Conservation (phyloP, 2,797 vertebrate species). For the Rhinoraja longicauda region DNA sequence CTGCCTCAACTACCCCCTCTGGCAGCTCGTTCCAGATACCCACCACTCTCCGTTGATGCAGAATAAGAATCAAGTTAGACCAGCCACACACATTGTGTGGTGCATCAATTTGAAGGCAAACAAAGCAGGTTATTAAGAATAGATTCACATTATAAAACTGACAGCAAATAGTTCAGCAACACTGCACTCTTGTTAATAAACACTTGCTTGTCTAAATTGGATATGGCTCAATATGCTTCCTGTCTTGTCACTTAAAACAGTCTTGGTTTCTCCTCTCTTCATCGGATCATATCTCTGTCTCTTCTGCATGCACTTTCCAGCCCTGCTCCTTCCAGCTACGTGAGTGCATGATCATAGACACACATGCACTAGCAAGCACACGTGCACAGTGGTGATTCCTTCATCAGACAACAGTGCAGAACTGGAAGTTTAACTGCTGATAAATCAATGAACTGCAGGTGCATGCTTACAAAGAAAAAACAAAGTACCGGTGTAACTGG, state of each 20-base stretch:
- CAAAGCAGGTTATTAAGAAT: neutral
- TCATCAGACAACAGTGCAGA: neutral
- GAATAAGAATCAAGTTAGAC: neutral
- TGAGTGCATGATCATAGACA: neutral
- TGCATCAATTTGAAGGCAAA: neutral
- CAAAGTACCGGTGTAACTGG: too few relatives aligned
- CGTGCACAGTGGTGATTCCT: neutral
- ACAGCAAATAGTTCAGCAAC: neutral
- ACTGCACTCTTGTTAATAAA: neutral
- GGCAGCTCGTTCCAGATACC: too few relatives aligned
- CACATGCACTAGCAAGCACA: neutral
- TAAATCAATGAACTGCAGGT: too few relatives aligned
- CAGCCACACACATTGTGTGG: neutral
- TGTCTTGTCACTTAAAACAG: neutral
- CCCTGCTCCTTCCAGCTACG: neutral
- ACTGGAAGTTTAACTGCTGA: neutral
- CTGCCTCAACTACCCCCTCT: too few relatives aligned
- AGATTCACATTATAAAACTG: neutral
- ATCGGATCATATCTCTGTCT: neutral
- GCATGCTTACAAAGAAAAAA: too few relatives aligned
- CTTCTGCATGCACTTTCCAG: neutral
- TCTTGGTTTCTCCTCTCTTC: neutral
- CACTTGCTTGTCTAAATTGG: neutral
- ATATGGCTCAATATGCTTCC: neutral
- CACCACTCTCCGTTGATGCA: neutral